Evolutionary conservation across 2,888 invertebrate species (phyloP), one percentile per base, ranked within the genome.

Genomic region (Tuta absoluta): DNA sequence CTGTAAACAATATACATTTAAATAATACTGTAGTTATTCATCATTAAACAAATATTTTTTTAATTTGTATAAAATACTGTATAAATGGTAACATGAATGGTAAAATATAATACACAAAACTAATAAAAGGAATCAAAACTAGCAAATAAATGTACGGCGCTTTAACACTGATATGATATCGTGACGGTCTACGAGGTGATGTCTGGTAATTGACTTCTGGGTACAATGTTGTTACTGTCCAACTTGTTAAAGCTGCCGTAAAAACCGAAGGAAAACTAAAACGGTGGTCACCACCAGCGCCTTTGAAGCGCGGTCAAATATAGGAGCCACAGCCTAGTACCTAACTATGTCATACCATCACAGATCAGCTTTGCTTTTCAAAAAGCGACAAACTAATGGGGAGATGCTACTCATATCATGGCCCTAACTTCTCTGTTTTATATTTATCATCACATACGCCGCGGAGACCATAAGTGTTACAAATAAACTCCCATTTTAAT

Each of bases 281-380:
- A 24, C 23, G 11, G 19, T 53, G 21, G 53, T 53, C 53, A 11
- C 51, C 71, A 71, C 73, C 78, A 70, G 75, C 74, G 73, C 71
- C 75, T 74, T 70, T 33, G 33, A 69, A 71, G 71, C 71, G 78
- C 74, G 72, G 75, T 79, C 76, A 75, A 75, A 69, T 72, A 74
- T 5, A 28, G 72, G 78, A 79, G 73, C 79, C 84, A 82, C 83
- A 84, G 84, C 83, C 84, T 83, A 84, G 85, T 83, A 84, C 82
- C 83, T 87, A 87, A 85, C 84, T 89, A 87, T 82, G 84, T 85
- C 85, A 83, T 86, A 87, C 84, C 86, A 90, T 90, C 89, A 90
- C 89, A 90, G 89, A 89, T 89, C 82, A 88, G 87, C 87, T 88
- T 89, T 87, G 88, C 86, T 79, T 80, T 82, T 76, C 70, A 79